These are phyloP conservation scores for Omphaloscelis lunosa DNA, from an alignment of 2,888 invertebrate species.

Conservation along the genomic window DNA sequence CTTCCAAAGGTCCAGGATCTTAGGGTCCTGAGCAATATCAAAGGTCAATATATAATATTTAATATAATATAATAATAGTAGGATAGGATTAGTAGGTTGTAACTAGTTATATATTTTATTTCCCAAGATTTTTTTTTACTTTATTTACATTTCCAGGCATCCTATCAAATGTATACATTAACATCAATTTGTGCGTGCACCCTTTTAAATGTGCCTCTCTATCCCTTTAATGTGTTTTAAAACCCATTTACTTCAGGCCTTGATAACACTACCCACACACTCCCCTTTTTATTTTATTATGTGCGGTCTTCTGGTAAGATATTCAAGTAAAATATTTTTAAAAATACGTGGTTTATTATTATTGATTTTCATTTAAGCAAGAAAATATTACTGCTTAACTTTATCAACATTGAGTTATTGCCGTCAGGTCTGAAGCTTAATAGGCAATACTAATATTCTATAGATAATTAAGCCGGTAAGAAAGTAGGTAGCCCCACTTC, in stretches of 20 bases:
- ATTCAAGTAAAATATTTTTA: neutral
- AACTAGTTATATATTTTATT: neutral
- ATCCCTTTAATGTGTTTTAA: conserved; percentile 20
- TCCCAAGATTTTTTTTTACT: neutral
- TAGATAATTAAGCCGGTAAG: too few species aligned
- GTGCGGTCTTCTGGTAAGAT: neutral
- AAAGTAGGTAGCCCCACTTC: neutral
- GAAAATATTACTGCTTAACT: too few species aligned
- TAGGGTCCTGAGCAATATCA: too few species aligned
- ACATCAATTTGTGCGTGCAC: conserved; percentile 7
- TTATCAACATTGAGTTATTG: neutral
- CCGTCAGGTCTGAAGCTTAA: neutral
- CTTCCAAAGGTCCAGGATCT: too few species aligned
- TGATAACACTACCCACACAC: conserved; percentile 4
- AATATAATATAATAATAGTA: too few species aligned
- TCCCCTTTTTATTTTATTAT: conserved; percentile 14
- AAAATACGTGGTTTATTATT: neutral
- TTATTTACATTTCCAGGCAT: neutral
- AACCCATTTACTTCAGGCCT: conserved; percentile 18
- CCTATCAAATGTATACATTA: neutral
- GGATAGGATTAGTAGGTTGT: neutral
- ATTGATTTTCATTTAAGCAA: neutral
- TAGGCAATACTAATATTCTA: neutral
- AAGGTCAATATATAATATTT: too few species aligned
- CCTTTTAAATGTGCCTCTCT: conserved; percentile 11